These are phyloP conservation scores for Alces alces DNA, from an alignment of 2,113 vertebrate genomes.

Conservation along the genomic window DNA sequence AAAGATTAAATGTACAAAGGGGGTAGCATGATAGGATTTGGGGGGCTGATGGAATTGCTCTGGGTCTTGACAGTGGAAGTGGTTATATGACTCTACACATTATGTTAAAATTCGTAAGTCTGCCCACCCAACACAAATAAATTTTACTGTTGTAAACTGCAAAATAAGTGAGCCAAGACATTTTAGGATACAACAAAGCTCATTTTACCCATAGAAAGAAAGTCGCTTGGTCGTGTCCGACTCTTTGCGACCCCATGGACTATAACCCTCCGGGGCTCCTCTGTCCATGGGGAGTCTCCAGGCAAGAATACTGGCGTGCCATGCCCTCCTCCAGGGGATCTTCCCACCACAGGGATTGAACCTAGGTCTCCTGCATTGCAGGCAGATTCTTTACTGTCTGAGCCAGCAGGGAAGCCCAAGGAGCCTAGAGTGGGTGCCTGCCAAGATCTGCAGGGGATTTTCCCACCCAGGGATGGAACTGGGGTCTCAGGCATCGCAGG, in stretches of 20 bases:
- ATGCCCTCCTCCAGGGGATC: neutral
- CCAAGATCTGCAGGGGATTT: neutral
- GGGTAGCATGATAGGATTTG: neutral
- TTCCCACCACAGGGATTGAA: neutral
- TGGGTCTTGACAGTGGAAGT: neutral
- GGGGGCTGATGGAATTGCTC: too few relatives aligned
- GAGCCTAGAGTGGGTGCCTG: neutral
- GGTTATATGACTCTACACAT: fast-evolving
- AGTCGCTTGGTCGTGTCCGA: fast-evolving
- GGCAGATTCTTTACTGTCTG: neutral
- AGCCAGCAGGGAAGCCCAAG: neutral
- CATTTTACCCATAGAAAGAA: neutral
- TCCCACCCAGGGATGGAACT: neutral
- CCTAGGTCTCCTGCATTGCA: neutral
- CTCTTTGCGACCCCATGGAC: neutral
- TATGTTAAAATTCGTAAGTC: neutral
- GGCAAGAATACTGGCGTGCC: neutral
- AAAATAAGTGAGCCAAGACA: neutral
- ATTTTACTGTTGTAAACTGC: neutral
- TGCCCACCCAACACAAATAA: neutral
- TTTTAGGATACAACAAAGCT: neutral
- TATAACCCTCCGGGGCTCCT: neutral
- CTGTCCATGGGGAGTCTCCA: neutral
- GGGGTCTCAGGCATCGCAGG: neutral
- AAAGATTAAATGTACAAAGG: neutral